phyloP scores from a whole-genome alignment of 2,797 vertebrate species.

The Streptopelia turtur region DNA sequence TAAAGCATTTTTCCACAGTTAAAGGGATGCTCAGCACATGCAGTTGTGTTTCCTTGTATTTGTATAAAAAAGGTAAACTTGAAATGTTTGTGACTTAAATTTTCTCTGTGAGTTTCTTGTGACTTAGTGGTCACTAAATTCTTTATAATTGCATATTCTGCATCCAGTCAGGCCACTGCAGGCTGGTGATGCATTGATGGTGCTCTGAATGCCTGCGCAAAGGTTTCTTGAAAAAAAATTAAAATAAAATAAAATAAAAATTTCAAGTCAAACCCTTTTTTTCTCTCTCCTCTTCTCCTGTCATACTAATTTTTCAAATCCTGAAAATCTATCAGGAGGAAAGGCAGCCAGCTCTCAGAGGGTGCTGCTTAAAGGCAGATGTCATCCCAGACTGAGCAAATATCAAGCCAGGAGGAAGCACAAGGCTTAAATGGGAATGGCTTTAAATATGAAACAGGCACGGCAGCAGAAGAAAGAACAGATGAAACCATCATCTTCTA shows the following conservation, averaged over 20 bases:
- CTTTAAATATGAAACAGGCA: background rate
- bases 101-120: background rate
- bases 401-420: slow-evolving; percentile 38
- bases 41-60: background rate
- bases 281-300: background rate
- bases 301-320: slow-evolving; percentile 9
- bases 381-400: slow-evolving; percentile 47
- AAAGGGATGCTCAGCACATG: slow-evolving; percentile 10
- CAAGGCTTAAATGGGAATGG: background rate
- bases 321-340: slow-evolving; percentile 7
- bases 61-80: background rate
- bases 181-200: background rate
- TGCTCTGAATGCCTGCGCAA: background rate
- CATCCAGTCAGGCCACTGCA: background rate
- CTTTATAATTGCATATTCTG: background rate
- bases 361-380: slow-evolving; percentile 51
- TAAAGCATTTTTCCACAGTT: slow-evolving; percentile 26
- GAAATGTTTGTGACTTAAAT: background rate
- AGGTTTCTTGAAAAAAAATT: background rate
- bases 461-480: background rate
- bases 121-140: background rate
- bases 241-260: background rate
- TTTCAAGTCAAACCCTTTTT: background rate
- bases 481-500: background rate
- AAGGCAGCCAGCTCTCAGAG: slow-evolving; percentile 36